Evolutionary conservation across 2,888 invertebrate genomes (phyloP), one percentile per base, ranked within the genome.

Genomic region (Agonum fuliginosum): DNA sequence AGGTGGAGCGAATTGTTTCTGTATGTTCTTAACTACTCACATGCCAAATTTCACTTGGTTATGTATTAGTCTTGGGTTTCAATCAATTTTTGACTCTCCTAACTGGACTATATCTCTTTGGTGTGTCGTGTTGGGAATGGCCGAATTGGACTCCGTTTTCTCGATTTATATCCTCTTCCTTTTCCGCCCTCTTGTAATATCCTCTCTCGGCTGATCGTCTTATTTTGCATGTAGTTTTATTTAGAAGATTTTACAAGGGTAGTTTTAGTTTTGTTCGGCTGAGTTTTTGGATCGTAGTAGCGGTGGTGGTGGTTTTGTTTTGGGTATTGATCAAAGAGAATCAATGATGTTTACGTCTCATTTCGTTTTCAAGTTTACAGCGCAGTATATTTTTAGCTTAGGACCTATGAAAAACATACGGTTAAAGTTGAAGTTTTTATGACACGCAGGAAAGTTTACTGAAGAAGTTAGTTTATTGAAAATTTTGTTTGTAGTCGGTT

Each of bases 211-310:
- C 14, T 51, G 51, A 51, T 22, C 37, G 37, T 37, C 51, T 24
- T 51, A 51, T 51, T 51, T 51, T 51, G 51, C 51, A 54, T 54
- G 54, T 54, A 54, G 54, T 54, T 51, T 51, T 54, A 48, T 54
- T 24, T 54, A 24, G 46, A 17, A 17, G 54, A 54, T 54, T 22
- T 24, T 22, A 54, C 54, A 54, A 24, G 54, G 22, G 54, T 22
- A 24, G 54, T 54, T 12, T 12, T 22, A 24, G 54, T 54, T 12
- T 12, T 20, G n/a, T 54, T 54, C 24, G n/a, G 54, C 17, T 54
- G 24, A 54, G 54, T 4, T n/a, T n/a, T n/a, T n/a, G n/a, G 43
- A 17, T 20, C 17, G 24, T 14, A 24, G 12, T 24, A 22, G 3
- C 5, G 8, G 20, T 20, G 10, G 19, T 22, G 22, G 54, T 6